These are phyloP conservation scores for Brachionus calyciflorus DNA, from an alignment of 1,140 invertebrate genomes.

Conservation along the genomic window DNA sequence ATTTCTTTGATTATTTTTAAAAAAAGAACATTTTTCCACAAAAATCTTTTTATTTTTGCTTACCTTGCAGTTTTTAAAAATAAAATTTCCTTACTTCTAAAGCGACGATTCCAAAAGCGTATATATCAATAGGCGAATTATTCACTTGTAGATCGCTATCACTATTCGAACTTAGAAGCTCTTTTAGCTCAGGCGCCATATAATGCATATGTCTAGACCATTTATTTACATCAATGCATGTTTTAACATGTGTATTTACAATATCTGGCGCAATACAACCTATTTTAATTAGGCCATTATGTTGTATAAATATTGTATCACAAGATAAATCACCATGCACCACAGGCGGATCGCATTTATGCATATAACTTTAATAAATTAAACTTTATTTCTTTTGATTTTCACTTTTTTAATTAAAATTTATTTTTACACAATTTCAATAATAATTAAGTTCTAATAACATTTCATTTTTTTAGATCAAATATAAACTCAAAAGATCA, in stretches of 20 bases:
- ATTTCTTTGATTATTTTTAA: too few species aligned
- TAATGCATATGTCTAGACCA: slow-evolving; percentile 80
- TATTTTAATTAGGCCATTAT: slow-evolving; percentile 99
- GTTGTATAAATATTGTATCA: slow-evolving; percentile 99
- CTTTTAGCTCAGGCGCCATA: slow-evolving; percentile 84
- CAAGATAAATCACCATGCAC: slow-evolving; percentile 98
- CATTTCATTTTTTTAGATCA: too few species aligned
- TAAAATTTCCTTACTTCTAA: slow-evolving; percentile 67
- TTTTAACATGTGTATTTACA: slow-evolving; percentile 97
- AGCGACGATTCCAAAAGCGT: slow-evolving; percentile 98
- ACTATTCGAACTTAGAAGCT: background rate
- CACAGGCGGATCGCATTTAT: slow-evolving; percentile 96
- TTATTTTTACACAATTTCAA: too few species aligned
- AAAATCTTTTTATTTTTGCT: too few species aligned
- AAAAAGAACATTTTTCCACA: too few species aligned
- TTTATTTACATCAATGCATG: slow-evolving; percentile 86
- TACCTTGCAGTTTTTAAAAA: too few species aligned
- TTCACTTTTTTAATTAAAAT: too few species aligned
- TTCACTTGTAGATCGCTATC: background rate
- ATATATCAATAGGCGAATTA: slow-evolving; percentile 86
- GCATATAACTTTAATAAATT: slow-evolving; percentile 82
- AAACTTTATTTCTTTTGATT: too few species aligned
- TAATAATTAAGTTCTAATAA: too few species aligned
- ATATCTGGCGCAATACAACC: slow-evolving; percentile 89
- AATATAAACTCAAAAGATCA: too few species aligned